Conservation (phyloP, 2,888 invertebrate species). For the Kuschelorhynchus macadamiae region DNA sequence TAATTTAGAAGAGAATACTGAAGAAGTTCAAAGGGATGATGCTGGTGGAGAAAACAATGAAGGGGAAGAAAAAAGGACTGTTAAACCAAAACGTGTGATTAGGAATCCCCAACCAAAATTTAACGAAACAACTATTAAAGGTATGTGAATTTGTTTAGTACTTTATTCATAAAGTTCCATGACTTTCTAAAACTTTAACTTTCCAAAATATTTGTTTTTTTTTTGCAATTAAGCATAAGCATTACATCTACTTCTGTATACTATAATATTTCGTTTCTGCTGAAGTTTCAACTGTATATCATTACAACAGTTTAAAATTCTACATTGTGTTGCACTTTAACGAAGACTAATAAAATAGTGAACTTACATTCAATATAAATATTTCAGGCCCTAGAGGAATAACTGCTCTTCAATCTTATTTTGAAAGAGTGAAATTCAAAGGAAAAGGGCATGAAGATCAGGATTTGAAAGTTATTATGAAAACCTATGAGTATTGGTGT, state of each 20-base stretch:
- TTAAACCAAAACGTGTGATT: slow-evolving; percentile 72
- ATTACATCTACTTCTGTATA: too few relatives aligned
- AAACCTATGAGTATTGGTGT: slow-evolving; percentile 92
- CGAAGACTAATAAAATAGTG: too few relatives aligned
- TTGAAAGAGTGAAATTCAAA: slow-evolving; percentile 85
- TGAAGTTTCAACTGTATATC: too few relatives aligned
- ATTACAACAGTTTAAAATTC: too few relatives aligned
- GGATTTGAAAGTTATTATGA: slow-evolving; percentile 85
- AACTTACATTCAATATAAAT: too few relatives aligned
- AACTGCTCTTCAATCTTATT: slow-evolving; percentile 83
- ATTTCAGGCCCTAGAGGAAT: slow-evolving; percentile 77
- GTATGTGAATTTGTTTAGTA: slow-evolving; percentile 63
- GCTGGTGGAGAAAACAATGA: slow-evolving; percentile 61
- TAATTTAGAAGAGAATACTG: slow-evolving; percentile 44
- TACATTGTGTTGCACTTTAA: too few relatives aligned
- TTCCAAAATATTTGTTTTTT: too few relatives aligned
- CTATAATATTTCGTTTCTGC: too few relatives aligned
- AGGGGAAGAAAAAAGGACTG: slow-evolving; percentile 66
- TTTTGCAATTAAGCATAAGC: too few relatives aligned
- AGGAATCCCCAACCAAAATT: slow-evolving; percentile 79
- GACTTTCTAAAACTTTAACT: too few relatives aligned
- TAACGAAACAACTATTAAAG: slow-evolving; percentile 80
- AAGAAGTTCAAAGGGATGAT: slow-evolving; percentile 47
- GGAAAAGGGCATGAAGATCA: slow-evolving; percentile 87
- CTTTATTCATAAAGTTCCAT: not conserved